phyloP scores from a whole-genome alignment of 2,113 vertebrate genomes.

The Aegotheles bennettii region DNA sequence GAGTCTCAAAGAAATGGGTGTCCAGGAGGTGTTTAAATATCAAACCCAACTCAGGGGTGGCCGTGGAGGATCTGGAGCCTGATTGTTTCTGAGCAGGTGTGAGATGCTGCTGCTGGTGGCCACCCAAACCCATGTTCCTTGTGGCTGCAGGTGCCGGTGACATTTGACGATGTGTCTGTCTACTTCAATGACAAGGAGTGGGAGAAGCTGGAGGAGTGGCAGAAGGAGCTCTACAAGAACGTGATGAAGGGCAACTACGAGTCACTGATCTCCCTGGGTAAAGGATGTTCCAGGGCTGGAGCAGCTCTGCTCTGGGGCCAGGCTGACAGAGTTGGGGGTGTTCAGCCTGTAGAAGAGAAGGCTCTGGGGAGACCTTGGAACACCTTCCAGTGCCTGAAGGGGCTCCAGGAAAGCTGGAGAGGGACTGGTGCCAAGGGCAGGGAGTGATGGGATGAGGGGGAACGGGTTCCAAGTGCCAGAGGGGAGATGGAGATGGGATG shows the following conservation, averaged over 20 bases:
- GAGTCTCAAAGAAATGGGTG: accelerated
- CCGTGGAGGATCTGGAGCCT: neutral
- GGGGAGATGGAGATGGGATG: too few relatives aligned
- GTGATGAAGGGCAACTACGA: slow-evolving; percentile 80
- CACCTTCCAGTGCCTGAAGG: too few relatives aligned
- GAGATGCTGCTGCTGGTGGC: neutral
- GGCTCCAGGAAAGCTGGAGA: too few relatives aligned
- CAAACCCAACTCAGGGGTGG: accelerated
- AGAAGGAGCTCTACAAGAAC: slow-evolving; percentile 80
- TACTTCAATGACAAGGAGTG: slow-evolving; percentile 79
- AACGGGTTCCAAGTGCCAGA: too few relatives aligned
- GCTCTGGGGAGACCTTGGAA: too few relatives aligned
- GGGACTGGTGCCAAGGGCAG: too few relatives aligned
- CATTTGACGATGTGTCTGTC: slow-evolving; percentile 75
- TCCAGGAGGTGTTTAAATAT: neutral
- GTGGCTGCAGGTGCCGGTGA: slow-evolving; percentile 75
- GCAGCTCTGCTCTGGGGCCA: too few relatives aligned
- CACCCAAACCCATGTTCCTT: neutral
- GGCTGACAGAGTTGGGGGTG: too few relatives aligned
- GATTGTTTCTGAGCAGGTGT: neutral
- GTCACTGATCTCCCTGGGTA: slow-evolving; percentile 78
- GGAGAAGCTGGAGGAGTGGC: slow-evolving; percentile 80
- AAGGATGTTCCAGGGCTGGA: too few relatives aligned
- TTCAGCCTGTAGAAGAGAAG: too few relatives aligned
- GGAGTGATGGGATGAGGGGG: too few relatives aligned